phyloP scores from a whole-genome alignment of 2,797 vertebrate species.

The Alca torda region DNA sequence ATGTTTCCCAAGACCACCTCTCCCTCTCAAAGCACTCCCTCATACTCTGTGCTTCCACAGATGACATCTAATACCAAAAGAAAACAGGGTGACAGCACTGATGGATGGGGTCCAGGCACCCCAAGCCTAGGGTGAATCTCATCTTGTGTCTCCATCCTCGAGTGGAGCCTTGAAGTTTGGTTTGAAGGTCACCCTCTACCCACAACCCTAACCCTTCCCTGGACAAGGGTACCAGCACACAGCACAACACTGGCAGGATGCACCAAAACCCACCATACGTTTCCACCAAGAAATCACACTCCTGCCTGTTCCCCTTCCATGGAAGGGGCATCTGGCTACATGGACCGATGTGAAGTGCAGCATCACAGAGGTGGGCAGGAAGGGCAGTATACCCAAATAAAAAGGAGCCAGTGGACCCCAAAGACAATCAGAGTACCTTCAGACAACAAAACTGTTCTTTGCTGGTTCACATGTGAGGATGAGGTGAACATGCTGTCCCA shows the following conservation, averaged over 20 bases:
- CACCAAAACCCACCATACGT: fast-evolving
- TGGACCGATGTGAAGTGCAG: not conserved
- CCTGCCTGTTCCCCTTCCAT: not conserved
- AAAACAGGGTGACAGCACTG: fast-evolving
- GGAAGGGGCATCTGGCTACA: not conserved
- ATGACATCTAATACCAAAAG: not conserved
- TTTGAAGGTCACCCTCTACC: not conserved
- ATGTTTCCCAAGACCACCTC: not conserved
- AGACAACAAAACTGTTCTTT: not conserved
- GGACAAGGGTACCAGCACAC: not conserved
- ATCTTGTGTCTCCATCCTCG: not conserved
- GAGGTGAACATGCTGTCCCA: not conserved
- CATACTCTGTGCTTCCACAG: not conserved
- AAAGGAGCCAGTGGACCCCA: not conserved
- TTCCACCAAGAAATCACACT: not conserved
- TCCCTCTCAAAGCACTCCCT: not conserved
- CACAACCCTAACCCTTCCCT: not conserved
- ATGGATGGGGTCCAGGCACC: not conserved
- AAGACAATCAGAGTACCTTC: not conserved
- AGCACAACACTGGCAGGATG: not conserved
- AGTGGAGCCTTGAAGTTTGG: not conserved
- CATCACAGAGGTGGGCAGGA: not conserved
- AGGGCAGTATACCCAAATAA: not conserved
- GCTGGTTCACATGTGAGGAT: not conserved
- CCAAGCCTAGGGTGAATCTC: not conserved